Conservation (phyloP, 2,113 vertebrate genomes). For the Phyllostomus discolor region DNA sequence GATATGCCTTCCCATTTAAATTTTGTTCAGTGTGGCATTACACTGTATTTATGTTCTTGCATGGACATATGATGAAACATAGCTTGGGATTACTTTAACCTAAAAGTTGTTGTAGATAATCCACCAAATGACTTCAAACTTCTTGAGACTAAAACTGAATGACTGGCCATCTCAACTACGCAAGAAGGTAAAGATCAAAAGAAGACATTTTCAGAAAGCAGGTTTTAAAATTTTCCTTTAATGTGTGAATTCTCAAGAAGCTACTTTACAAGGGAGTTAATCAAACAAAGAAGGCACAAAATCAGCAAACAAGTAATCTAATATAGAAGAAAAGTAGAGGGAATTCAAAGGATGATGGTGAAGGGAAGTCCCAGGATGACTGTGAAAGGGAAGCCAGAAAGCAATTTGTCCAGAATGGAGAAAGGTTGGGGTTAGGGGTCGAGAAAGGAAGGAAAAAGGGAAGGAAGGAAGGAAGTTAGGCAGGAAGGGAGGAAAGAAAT, state of each 20-base stretch:
- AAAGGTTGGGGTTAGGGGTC: background rate
- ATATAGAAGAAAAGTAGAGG: background rate
- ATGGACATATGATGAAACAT: background rate
- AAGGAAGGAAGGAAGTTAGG: background rate
- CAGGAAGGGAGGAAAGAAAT: background rate
- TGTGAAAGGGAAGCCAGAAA: background rate
- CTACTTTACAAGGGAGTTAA: background rate
- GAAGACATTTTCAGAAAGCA: background rate
- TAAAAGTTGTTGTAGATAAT: background rate
- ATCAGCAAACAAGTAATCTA: background rate
- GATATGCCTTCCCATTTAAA: background rate
- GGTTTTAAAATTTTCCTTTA: background rate
- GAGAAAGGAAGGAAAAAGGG: too few species aligned
- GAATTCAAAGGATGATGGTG: background rate
- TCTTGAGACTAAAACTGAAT: background rate
- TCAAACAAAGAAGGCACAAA: background rate
- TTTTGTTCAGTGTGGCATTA: background rate
- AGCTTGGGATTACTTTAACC: background rate
- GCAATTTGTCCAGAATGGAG: background rate
- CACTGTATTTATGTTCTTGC: background rate
- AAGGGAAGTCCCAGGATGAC: background rate
- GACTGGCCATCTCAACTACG: background rate
- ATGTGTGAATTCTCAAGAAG: background rate
- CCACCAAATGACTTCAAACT: background rate
- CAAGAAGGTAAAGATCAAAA: background rate